Percentiles rank a stretch among this genome's conserved stretches.
phyloP scores from a whole-genome alignment of 2,113 vertebrate genomes.

The Micronycteris hirsuta region DNA sequence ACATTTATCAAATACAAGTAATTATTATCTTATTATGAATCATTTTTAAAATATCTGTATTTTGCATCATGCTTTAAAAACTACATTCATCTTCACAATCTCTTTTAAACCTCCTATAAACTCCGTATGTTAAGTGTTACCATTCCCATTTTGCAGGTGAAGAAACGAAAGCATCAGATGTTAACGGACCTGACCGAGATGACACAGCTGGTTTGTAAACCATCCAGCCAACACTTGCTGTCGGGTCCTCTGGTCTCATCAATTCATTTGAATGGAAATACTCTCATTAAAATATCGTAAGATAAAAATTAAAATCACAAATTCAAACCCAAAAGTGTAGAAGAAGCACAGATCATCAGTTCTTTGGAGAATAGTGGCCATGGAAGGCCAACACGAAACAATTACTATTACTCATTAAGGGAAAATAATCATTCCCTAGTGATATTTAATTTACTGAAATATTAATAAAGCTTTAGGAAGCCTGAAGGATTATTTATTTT shows the following conservation, averaged over 20 bases:
- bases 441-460: background rate
- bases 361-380: background rate
- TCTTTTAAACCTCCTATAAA: background rate
- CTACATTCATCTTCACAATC: background rate
- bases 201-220: background rate
- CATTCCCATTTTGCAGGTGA: background rate
- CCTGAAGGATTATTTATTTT: background rate
- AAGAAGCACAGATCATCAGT: background rate
- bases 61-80: background rate
- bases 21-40: background rate
- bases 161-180: background rate
- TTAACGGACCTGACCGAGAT: background rate
- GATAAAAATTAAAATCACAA: conserved; percentile 2
- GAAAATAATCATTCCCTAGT: background rate
- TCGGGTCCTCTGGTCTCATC: background rate
- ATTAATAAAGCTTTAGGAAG: background rate
- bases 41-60: background rate
- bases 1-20: background rate
- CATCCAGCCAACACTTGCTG: background rate
- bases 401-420: background rate
- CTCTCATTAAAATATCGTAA: background rate
- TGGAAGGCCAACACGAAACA: background rate
- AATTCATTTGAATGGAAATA: background rate
- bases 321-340: background rate
- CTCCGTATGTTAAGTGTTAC: background rate